Evolutionary conservation across 2,113 vertebrate species (phyloP).

Genomic region (Sciurus niger): DNA sequence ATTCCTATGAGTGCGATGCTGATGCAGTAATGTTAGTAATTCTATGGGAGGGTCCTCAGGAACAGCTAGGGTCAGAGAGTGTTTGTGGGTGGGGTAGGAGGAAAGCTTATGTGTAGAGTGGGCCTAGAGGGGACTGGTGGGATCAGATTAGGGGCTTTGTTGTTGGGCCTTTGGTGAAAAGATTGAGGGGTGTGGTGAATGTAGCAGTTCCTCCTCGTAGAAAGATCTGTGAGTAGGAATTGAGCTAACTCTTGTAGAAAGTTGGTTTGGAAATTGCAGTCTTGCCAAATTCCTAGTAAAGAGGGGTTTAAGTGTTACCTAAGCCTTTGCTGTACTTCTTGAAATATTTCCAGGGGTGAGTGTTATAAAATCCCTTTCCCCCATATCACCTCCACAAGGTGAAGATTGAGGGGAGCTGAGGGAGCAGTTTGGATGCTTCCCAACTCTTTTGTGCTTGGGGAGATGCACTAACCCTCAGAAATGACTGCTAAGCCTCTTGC

Average conservation of each 20-base stretch:
- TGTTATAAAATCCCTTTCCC: neutral
- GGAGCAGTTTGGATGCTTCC: constrained; percentile 3
- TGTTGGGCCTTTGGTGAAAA: neutral
- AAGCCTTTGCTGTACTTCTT: constrained; percentile 65
- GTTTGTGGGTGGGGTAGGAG: neutral
- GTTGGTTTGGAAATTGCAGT: constrained; percentile 40
- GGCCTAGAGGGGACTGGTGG: neutral
- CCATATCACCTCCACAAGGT: neutral
- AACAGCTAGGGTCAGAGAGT: neutral
- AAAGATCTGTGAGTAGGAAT: neutral
- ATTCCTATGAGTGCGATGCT: neutral
- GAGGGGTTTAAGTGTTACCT: constrained; percentile 54
- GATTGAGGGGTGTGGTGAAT: neutral
- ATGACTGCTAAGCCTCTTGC: constrained; percentile 70
- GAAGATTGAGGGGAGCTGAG: neutral
- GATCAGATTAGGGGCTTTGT: neutral
- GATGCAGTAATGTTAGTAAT: neutral
- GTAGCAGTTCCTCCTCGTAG: neutral
- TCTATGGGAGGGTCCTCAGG: neutral
- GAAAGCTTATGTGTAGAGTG: neutral
- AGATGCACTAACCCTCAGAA: neutral
- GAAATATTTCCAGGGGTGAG: constrained; percentile 60
- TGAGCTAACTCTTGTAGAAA: constrained; percentile 43
- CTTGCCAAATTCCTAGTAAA: constrained; percentile 66
- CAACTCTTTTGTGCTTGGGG: neutral